Conservation (phyloP, 2,888 invertebrate species). For the Diarsia dahlii region DNA sequence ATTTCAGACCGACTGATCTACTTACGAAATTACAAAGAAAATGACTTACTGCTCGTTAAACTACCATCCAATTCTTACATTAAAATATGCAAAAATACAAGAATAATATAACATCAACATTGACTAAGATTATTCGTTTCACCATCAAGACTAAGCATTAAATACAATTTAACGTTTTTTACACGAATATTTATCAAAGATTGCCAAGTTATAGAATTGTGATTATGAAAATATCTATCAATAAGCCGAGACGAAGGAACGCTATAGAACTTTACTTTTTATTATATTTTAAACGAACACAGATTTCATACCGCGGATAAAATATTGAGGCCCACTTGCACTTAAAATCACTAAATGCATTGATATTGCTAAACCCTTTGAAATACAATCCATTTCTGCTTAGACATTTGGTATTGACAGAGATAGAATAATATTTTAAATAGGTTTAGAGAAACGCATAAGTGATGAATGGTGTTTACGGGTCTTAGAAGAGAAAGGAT, state of each 20-base stretch:
- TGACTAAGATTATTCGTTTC: slow-evolving; percentile 47
- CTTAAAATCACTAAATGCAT: not conserved
- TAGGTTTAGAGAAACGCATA: not conserved
- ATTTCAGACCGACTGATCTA: slow-evolving; percentile 14
- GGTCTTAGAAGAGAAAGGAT: slow-evolving; percentile 8
- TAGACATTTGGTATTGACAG: not conserved
- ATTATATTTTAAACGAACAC: slow-evolving; percentile 10
- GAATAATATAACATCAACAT: slow-evolving; percentile 54
- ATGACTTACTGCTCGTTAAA: slow-evolving; percentile 18
- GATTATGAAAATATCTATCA: slow-evolving; percentile 70
- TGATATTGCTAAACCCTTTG: not conserved
- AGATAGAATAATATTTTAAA: not conserved
- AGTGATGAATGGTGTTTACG: not conserved
- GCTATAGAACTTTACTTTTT: slow-evolving; percentile 13
- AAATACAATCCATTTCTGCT: not conserved
- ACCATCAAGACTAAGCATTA: slow-evolving; percentile 39
- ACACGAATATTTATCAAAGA: slow-evolving; percentile 46
- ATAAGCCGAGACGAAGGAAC: slow-evolving; percentile 64
- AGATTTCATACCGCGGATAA: slow-evolving; percentile 6
- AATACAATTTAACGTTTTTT: slow-evolving; percentile 46
- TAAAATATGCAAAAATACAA: slow-evolving; percentile 52
- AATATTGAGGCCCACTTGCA: not conserved
- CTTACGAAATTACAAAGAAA: slow-evolving; percentile 31
- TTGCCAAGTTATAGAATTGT: slow-evolving; percentile 67
- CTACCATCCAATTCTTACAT: slow-evolving; percentile 38